These are phyloP conservation scores for Chlamydotis undulata DNA, from an alignment of 2,113 vertebrate genomes.

Conservation along the genomic window DNA sequence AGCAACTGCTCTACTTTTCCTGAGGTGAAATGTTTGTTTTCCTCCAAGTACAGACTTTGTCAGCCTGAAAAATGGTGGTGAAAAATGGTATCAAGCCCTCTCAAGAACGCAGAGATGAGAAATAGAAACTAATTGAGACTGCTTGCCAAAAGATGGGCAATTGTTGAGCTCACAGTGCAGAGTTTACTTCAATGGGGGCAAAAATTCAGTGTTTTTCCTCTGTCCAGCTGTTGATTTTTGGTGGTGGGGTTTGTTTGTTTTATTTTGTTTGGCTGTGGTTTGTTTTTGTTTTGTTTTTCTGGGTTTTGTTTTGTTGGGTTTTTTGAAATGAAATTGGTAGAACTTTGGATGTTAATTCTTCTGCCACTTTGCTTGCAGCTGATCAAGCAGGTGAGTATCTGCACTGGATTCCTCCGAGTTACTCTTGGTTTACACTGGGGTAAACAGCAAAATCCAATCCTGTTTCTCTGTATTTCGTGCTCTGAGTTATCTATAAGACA, in stretches of 20 bases:
- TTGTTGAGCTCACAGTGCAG: not conserved
- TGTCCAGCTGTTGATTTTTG: not conserved
- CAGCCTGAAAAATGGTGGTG: not conserved
- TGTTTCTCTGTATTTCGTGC: not conserved
- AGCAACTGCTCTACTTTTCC: not conserved
- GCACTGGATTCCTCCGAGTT: not conserved
- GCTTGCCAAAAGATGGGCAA: not conserved
- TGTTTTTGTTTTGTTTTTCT: not conserved
- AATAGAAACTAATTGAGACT: too few species aligned
- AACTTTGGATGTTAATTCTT: not conserved
- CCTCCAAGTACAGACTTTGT: not conserved
- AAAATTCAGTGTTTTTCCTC: not conserved
- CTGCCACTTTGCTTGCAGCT: not conserved
- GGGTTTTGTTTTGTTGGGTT: not conserved
- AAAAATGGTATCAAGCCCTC: too few species aligned
- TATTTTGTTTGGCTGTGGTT: not conserved
- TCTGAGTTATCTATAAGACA: not conserved
- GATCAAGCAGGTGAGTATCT: not conserved
- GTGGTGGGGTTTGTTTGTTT: not conserved
- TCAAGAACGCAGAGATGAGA: not conserved
- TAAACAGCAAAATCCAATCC: not conserved
- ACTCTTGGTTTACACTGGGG: not conserved
- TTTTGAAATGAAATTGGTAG: not conserved
- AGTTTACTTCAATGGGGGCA: not conserved
- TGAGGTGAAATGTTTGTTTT: not conserved